Conservation (phyloP, 2,113 vertebrate species). For the Agapornis roseicollis region DNA sequence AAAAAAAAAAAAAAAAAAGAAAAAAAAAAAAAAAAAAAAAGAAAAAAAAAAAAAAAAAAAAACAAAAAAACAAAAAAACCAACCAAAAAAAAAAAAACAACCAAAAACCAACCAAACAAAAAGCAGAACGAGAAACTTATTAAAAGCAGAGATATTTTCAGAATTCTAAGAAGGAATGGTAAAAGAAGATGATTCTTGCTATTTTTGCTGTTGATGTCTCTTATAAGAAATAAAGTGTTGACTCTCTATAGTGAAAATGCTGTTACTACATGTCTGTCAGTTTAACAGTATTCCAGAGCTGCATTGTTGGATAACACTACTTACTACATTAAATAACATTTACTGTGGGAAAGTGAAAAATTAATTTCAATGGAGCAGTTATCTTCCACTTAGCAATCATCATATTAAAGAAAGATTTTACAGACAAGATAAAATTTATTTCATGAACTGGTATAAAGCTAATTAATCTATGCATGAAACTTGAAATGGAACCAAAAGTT, state of each 20-base stretch:
- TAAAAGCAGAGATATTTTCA: not conserved
- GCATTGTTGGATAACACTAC: constrained; percentile 28
- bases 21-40: too few species aligned
- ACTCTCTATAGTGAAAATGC: constrained; percentile 34
- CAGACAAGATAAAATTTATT: not conserved
- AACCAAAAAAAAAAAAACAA: too few species aligned
- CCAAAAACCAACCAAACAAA: not conserved
- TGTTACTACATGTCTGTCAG: constrained; percentile 15
- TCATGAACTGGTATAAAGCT: not conserved
- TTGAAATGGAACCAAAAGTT: not conserved
- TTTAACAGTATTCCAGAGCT: constrained; percentile 36
- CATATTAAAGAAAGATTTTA: not conserved
- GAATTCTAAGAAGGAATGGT: not conserved
- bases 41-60: too few species aligned
- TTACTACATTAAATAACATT: constrained; percentile 56
- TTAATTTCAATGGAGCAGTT: constrained; percentile 29
- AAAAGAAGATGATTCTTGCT: not conserved
- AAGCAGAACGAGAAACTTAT: not conserved
- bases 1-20: too few species aligned
- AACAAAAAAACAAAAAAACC: too few species aligned
- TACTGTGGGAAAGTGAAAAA: constrained; percentile 37
- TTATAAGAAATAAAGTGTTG: constrained; percentile 21
- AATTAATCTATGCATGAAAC: not conserved
- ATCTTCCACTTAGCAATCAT: constrained; percentile 29
- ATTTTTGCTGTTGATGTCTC: not conserved